Evolutionary conservation across 2,888 invertebrate genomes (phyloP).

Genomic region (Standfussiana lucernea): DNA sequence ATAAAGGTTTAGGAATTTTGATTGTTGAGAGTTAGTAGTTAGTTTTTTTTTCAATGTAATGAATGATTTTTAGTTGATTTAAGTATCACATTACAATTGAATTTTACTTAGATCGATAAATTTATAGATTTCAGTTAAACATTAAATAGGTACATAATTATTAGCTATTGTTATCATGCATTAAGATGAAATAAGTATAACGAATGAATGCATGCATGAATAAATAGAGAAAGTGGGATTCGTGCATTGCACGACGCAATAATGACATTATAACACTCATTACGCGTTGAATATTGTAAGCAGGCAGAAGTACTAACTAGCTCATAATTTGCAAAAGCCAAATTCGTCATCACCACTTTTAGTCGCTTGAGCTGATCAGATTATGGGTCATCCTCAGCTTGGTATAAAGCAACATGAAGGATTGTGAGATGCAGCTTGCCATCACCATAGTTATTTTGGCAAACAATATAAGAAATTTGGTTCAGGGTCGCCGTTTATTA

Average conservation of each 20-base stretch:
- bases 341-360: background rate
- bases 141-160: no score
- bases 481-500: background rate
- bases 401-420: background rate
- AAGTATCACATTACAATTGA: background rate
- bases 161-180: background rate
- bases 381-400: background rate
- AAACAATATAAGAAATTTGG: background rate
- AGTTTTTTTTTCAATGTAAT: background rate
- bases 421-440: background rate
- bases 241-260: conserved; percentile 13
- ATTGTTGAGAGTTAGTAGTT: background rate
- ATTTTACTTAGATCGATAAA: background rate
- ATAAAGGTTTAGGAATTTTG: conserved; percentile 28
- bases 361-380: background rate
- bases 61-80: background rate
- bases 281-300: background rate
- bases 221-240: conserved; percentile 16
- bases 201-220: conserved; percentile 5
- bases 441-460: background rate
- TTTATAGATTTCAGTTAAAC: background rate
- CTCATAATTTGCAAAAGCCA: background rate
- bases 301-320: background rate
- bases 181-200: background rate
- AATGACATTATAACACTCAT: background rate